Conservation (phyloP, 2,113 vertebrate species). For the Dromas ardeola region DNA sequence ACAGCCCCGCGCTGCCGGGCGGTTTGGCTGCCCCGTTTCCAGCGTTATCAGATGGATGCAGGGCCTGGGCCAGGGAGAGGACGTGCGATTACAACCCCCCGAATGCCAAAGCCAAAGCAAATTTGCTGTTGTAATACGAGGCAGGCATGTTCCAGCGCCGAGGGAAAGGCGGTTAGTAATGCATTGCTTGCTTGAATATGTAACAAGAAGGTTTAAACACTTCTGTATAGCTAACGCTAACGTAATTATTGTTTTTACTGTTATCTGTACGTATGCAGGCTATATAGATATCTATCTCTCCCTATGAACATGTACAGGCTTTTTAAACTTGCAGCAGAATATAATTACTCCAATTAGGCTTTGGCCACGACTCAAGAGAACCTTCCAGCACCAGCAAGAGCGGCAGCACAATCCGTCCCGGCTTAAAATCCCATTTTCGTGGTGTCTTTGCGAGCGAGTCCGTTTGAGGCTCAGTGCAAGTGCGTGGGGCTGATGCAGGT, state of each 20-base stretch:
- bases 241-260: background rate
- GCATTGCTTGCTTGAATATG: rapidly evolving
- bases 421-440: background rate
- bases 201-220: background rate
- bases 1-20: background rate
- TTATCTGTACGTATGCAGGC: rapidly evolving
- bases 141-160: background rate
- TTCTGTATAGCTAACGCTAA: background rate
- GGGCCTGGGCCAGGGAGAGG: background rate
- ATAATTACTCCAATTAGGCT: background rate
- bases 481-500: rapidly evolving
- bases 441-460: rapidly evolving
- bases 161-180: no score
- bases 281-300: rapidly evolving
- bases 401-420: rapidly evolving
- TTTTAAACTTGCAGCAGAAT: background rate
- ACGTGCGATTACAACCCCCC: background rate
- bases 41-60: background rate
- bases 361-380: background rate
- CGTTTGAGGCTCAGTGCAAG: rapidly evolving
- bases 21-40: background rate
- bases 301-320: rapidly evolving
- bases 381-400: background rate
- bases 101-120: background rate
- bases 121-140: background rate